Conservation (phyloP, 2,113 vertebrate genomes). For the Equus przewalskii region DNA sequence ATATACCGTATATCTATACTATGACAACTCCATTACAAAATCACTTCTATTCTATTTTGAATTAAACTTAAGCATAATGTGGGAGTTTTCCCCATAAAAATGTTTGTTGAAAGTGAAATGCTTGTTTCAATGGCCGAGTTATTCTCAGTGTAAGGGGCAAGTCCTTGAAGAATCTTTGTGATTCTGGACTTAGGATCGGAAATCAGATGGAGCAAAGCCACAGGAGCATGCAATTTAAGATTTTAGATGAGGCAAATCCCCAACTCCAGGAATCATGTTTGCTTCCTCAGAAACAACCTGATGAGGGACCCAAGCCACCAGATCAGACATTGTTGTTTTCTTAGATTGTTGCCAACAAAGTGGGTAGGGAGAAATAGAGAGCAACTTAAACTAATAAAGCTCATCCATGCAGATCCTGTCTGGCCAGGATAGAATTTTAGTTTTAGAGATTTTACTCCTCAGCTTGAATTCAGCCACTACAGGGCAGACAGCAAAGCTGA, state of each 20-base stretch:
- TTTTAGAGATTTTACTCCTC: not conserved
- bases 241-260: not conserved
- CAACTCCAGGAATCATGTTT: not conserved
- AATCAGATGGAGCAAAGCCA: not conserved
- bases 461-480: not conserved
- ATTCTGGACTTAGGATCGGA: not conserved
- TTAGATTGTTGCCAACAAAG: not conserved
- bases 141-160: constrained; percentile 17
- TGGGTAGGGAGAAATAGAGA: not conserved
- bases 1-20: not conserved
- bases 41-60: not conserved
- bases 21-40: not conserved
- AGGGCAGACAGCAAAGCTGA: not conserved
- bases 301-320: not conserved
- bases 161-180: not conserved
- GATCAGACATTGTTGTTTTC: not conserved
- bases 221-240: not conserved
- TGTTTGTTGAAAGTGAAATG: not conserved
- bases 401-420: not conserved
- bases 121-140: not conserved
- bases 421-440: not conserved
- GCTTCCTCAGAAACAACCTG: not conserved
- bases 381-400: not conserved
- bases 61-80: not conserved
- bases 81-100: not conserved